A percentile compares a stretch with the other conserved stretches of the same genome.
Conservation (phyloP, 2,113 vertebrate genomes). For the Heterocephalus glaber region DNA sequence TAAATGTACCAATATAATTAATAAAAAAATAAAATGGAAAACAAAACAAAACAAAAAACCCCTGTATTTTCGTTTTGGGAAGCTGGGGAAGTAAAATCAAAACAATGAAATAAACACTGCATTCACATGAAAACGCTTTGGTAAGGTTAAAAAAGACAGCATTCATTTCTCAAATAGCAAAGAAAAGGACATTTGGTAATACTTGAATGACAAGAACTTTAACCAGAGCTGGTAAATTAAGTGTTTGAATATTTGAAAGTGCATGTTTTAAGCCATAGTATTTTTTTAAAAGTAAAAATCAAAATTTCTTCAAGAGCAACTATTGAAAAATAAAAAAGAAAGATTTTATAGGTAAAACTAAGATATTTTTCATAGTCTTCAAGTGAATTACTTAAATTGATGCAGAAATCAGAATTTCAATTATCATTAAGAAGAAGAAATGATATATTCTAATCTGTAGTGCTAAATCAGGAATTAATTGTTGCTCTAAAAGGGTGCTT, state of each 20-base stretch:
- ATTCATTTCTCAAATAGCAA: constrained; percentile 29
- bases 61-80: not conserved
- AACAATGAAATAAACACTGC: constrained; percentile 5
- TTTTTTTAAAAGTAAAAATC: not conserved
- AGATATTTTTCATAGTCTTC: not conserved
- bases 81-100: not conserved
- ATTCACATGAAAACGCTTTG: not conserved
- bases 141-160: not conserved
- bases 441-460: not conserved
- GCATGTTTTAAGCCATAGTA: not conserved
- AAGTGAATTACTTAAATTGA: constrained; percentile 26
- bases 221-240: not conserved
- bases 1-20: too few relatives aligned
- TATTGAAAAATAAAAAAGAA: not conserved
- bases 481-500: not conserved
- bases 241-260: not conserved
- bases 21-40: too few relatives aligned
- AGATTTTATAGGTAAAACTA: not conserved
- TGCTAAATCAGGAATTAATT: not conserved
- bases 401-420: not conserved
- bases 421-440: not conserved
- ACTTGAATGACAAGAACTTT: not conserved
- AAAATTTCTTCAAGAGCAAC: not conserved
- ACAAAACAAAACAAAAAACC: too few relatives aligned
- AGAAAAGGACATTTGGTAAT: not conserved